Base-by-base conservation (phyloP, 1,140 invertebrate genomes). In the Heterodera schachtii region DNA sequence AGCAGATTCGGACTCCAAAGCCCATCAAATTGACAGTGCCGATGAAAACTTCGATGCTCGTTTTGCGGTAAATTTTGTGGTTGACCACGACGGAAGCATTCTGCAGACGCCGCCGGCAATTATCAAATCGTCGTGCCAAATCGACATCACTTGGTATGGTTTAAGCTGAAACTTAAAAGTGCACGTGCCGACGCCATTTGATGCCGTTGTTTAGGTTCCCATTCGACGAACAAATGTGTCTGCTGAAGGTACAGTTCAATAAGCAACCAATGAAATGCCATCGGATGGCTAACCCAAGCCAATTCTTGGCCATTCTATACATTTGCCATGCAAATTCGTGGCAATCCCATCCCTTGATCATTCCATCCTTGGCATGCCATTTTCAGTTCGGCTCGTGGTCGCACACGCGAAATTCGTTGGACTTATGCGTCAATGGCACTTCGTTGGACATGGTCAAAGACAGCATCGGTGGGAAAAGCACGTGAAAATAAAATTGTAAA, bases 51-150 rank as follows among this genome's bases (percentile, higher is more conserved):
- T 98, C 92, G 97, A 98, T 91, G 95, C 96, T 85, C 98, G 96
- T 85, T 98, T 95, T 91, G 95, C 94, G 84, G 97, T 96, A 83
- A 98, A 98, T 92, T 96, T 98, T 90, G 96, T 98, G 84, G 95
- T 98, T 80, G 93, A 94, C 85, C 94, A 94, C 92, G 96, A 96
- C 92, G 97, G 97, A 81, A 95, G 69, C 21, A 44, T 96, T 91
- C 92, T 95, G 80, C 98, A 97, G 92, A 94, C 98, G 88, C 97
- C 96, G 83, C 96, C 96, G 76, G 94, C 94, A 92, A 98, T 98
- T 91, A 97, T 98, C 92, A 98, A 98, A 92, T 97, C 95, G 92
- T 98, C 96, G 86, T 99, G 97, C 92, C 96, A 96, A 92, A 98
- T 99, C 90, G 96, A 99, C 92, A 98, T 99, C 91, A 97, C 95